Percentiles rank a stretch among this genome's conserved stretches.
These are phyloP conservation scores for Penaeus monodon DNA, from an alignment of 2,888 invertebrate genomes.

Conservation along the genomic window DNA sequence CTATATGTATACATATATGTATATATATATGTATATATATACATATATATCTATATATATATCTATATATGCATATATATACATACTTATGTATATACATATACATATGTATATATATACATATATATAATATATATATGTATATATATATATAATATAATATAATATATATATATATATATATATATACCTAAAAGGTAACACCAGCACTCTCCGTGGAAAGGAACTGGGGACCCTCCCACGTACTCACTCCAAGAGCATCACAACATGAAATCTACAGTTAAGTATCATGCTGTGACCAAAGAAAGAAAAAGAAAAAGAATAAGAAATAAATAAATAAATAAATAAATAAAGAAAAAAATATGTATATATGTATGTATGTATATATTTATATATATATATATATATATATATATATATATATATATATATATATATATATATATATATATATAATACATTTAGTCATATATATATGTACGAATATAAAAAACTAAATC, in stretches of 20 bases:
- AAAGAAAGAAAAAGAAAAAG: no score
- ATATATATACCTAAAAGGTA: no score
- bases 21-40: constrained; percentile 33
- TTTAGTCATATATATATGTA: no score
- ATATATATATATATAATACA: background rate
- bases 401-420: background rate
- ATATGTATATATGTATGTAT: background rate
- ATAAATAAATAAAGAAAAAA: no score
- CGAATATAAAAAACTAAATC: no score
- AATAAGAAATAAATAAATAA: no score
- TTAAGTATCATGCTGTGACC: no score
- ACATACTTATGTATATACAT: background rate
- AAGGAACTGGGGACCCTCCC: no score
- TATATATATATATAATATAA: background rate
- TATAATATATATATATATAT: background rate
- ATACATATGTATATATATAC: background rate
- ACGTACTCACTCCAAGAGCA: no score
- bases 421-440: background rate
- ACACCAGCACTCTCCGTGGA: no score
- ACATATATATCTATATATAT: background rate
- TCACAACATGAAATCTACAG: no score
- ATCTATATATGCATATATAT: background rate
- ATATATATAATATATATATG: no score
- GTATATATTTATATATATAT: constrained; percentile 12
- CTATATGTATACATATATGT: background rate